Percentiles rank a stretch among this genome's conserved stretches.
These are phyloP conservation scores for Lasioglossum vierecki DNA, from an alignment of 2,888 invertebrate genomes.

Conservation along the genomic window DNA sequence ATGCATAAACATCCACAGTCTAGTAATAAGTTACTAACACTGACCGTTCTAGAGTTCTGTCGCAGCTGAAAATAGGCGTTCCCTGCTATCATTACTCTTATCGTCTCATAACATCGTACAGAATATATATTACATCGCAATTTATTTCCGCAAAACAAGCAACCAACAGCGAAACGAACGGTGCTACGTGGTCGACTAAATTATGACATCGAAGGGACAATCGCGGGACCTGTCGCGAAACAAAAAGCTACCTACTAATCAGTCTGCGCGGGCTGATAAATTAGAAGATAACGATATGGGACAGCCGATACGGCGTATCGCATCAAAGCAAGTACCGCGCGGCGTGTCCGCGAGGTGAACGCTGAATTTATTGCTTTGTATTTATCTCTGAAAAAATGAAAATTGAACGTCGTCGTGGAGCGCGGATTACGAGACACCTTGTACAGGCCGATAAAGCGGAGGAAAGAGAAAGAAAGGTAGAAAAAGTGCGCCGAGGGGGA, in stretches of 20 bases:
- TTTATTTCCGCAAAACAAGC: not conserved
- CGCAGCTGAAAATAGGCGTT: not conserved
- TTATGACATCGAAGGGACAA: not conserved
- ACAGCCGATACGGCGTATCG: not conserved
- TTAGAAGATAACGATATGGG: not conserved
- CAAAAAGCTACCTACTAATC: not conserved
- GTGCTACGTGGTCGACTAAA: not conserved
- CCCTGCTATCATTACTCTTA: not conserved
- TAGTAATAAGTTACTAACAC: not conserved
- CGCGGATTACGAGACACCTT: constrained; percentile 10
- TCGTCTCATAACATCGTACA: not conserved
- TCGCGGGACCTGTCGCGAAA: not conserved
- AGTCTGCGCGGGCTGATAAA: not conserved
- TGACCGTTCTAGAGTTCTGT: not conserved
- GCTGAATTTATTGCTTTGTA: not conserved
- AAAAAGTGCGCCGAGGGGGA: constrained; percentile 7
- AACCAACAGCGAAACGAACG: not conserved
- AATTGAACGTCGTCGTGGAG: not conserved
- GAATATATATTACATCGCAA: not conserved
- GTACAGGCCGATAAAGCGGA: not conserved
- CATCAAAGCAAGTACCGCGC: not conserved
- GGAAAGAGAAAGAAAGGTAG: not conserved
- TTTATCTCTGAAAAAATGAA: not conserved
- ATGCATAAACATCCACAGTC: no score
- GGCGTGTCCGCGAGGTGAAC: not conserved